These are phyloP conservation scores for Maniola hyperantus DNA, from an alignment of 2,888 invertebrate species.

Conservation along the genomic window DNA sequence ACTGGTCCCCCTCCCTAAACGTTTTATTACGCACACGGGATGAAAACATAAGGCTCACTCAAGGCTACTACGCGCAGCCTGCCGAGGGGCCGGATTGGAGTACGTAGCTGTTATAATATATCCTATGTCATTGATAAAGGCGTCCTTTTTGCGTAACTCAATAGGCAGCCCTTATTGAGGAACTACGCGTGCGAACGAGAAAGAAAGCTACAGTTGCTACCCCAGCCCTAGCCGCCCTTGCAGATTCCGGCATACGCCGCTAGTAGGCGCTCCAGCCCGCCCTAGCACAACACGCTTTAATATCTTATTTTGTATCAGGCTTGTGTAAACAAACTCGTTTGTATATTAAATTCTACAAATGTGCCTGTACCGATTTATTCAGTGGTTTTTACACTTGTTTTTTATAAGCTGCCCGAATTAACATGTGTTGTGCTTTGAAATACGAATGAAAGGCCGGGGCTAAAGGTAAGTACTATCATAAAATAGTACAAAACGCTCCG, in stretches of 20 bases:
- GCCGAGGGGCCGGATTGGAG: slow-evolving; percentile 48
- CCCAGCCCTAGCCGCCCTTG: slow-evolving; percentile 62
- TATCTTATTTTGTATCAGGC: slow-evolving; percentile 61
- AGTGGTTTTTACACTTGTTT: slow-evolving; percentile 43
- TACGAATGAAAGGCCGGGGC: slow-evolving; percentile 34
- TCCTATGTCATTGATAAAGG: slow-evolving; percentile 79
- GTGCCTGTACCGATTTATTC: slow-evolving; percentile 46
- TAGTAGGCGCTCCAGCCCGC: slow-evolving; percentile 78
- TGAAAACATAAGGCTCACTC: slow-evolving; percentile 78
- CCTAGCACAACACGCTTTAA: slow-evolving; percentile 68
- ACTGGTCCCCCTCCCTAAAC: slow-evolving; percentile 75
- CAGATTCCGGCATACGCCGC: slow-evolving; percentile 63
- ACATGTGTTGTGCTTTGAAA: slow-evolving; percentile 33
- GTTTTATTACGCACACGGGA: slow-evolving; percentile 79
- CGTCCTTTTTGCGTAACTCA: slow-evolving; percentile 74
- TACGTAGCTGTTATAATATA: slow-evolving; percentile 55
- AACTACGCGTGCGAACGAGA: slow-evolving; percentile 66
- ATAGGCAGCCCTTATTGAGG: slow-evolving; percentile 58
- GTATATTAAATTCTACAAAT: slow-evolving; percentile 50
- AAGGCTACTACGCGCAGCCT: slow-evolving; percentile 72
- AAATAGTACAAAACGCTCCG: slow-evolving; percentile 30
- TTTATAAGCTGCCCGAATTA: slow-evolving; percentile 34
- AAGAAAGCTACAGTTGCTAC: slow-evolving; percentile 47
- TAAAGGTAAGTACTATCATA: slow-evolving; percentile 49
- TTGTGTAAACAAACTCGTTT: slow-evolving; percentile 76